Evolutionary conservation across 1,140 invertebrate genomes (phyloP), one percentile per base, ranked within the genome.

Genomic region (Pectinophora gossypiella): DNA sequence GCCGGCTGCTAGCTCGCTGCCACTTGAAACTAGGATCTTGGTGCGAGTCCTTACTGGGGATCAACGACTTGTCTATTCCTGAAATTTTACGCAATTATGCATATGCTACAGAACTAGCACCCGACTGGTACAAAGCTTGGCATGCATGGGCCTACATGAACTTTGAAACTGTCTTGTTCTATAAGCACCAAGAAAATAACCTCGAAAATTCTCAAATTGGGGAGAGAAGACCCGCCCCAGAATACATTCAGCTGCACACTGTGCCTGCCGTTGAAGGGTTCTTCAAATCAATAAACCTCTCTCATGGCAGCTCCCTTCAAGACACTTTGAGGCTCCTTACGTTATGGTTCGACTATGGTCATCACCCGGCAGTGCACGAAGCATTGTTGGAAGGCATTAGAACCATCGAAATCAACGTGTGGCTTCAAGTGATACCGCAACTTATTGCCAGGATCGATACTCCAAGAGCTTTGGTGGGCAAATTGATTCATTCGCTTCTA

Each of bases 391-490:
- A 99, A 60, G 97, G 97, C 0, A 94, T 99, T 38, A 93, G 95
- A 59, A 92, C 94, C 0, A 97, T 99, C 21, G 96, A 98, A 68
- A 97, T 99, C 51, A 98, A 99, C 68, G 99, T 97, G 9, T 99
- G 99, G 99, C 89, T 99, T 1, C 98, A 99, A 91, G 98, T 99
- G 0, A 99, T 99, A 63, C 99, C 99, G 0, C 99, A 99, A 84
- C 87, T 99, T 1, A 99, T 99, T 61, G 98, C 98, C 1, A 91
- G 98, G 44, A 99, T 99, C 56, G 99, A 99, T 75, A 98, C 97
- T 0, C 95, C 95, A 0, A 90, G 97, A 19, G 92, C 93, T 54
- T 77, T 97, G 42, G 97, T 99, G 0, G 95, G 94, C 0, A 91
- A 95, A 50, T 89, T 99, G 12, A 98, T 99, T 60, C 95, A 98